Conservation (phyloP, 1,140 invertebrate genomes). For the Tetraneura akinire region DNA sequence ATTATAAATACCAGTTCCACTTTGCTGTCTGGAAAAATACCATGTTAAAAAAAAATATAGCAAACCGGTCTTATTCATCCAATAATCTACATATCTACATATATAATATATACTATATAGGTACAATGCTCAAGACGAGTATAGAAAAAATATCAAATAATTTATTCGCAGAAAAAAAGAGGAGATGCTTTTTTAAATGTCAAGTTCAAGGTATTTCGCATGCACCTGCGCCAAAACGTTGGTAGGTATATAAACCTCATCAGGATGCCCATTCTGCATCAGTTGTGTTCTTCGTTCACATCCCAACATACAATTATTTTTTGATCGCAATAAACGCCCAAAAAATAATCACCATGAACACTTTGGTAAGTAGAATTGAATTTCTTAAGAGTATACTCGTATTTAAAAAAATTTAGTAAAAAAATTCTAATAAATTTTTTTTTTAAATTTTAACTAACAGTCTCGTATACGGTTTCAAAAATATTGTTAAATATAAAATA, state of each 20-base stretch:
- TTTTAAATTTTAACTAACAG: too few relatives aligned
- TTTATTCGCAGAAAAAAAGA: conserved; percentile 34
- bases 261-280: conserved; percentile 1
- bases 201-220: conserved; percentile 39
- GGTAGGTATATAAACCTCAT: conserved; percentile 27
- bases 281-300: conserved; percentile 36
- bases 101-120: conserved; percentile 18
- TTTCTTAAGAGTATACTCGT: too few relatives aligned
- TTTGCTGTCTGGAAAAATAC: conserved; percentile 7
- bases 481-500: too few relatives aligned
- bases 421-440: too few relatives aligned
- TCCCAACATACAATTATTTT: conserved; percentile 23
- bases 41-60: conserved; percentile 3
- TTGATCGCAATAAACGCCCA: neutral
- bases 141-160: conserved; percentile 40
- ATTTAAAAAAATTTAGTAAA: too few relatives aligned
- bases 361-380: too few relatives aligned
- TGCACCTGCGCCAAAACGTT: conserved; percentile 15
- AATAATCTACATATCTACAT: conserved; percentile 38
- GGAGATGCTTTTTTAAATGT: conserved; percentile 38
- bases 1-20: conserved; percentile 34
- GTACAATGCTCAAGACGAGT: neutral
- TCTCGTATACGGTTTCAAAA: too few relatives aligned
- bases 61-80: conserved; percentile 43
- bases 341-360: conserved; percentile 11